Evolutionary conservation across 1,140 invertebrate species (phyloP), one percentile per base, ranked within the genome.

Genomic region (Drosophila auraria): DNA sequence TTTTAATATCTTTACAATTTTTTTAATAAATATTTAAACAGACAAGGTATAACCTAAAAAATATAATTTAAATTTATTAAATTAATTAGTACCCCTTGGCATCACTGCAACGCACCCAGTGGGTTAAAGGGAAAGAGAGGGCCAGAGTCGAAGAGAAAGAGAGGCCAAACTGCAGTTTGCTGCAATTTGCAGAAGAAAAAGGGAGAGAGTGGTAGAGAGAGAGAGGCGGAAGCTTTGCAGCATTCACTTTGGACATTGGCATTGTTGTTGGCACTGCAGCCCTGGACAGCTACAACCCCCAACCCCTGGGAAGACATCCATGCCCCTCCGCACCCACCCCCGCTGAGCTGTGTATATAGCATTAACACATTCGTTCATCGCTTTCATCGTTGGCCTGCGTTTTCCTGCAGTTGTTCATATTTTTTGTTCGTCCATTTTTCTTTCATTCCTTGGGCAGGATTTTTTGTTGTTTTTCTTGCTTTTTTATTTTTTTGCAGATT

Each of bases 351-450:
- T 83, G 78, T 83, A 78, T 83, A 87, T 80, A 89, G 80, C 84
- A 87, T 87, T 87, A 87, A 87, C 83, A 87, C 83, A 87, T 83
- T 87, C 73, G 68, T 83, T 87, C 78, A 78, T 81, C 60, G 80
- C 83, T 65, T 80, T 71, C 68, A 71, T 56, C 68, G 68, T 44
- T 59, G 70, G 73, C 59, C 81, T 89, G 74, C 78, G 82, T 90
- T 87, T 86, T 81, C 69, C 59, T 80, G 82, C 86, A 90, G 74
- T 89, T 89, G 68, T 75, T 89, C 84, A 89, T 90, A 81, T 83
- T 74, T 72, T 80, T 76, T 74, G 54, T 66, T 63, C 47, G 62
- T 42, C 58, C 47, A 57, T 69, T 78, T 69, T 64, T 75, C 53
- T 65, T 80, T 56, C 23, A 61, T 58, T 53, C 36, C 57, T 72